Evolutionary conservation across 2,888 invertebrate species (phyloP), one percentile per base, ranked within the genome.

Genomic region (Heliconius erato): DNA sequence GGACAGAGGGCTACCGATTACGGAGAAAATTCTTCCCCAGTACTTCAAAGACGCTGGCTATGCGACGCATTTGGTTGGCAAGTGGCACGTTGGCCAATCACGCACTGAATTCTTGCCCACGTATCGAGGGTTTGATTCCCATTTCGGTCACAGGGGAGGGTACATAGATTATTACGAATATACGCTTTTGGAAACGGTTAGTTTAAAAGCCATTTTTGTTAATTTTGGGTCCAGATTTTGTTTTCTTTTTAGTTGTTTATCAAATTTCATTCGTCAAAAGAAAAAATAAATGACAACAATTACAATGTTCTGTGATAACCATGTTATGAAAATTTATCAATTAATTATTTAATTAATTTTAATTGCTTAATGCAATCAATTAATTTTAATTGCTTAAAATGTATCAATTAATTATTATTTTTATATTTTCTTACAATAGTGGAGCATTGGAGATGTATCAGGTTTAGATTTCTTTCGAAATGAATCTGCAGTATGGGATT

Each of bases 101-200:
- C 95, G 94, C 4, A 87, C 88, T 78, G 93, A 96, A 84, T 97
- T 97, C 89, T 97, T 98, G 11, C 98, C 98, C 1, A 97, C 96
- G 0, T 93, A 94, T 84, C 96, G 98, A 63, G 98, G 98, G 6
- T 99, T 98, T 89, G 97, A 98, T 88, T 96, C 97, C 49, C 98
- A 98, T 91, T 98, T 97, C 89, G 99, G 99, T 2, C 98, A 98
- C 90, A 98, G 98, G 96, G 97, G 97, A 83, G 98, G 98, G 3
- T 97, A 96, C 86, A 97, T 98, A 82, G 98, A 98, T 90, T 99
- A 99, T 89, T 98, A 97, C 89, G 97, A 97, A 87, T 94, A 95
- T 83, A 89, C 88, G 9, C 83, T 89, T 12, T 90, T 93, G 84
- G 95, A 95, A 89, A 85, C 81, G 83, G 95, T 94, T 86, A 87